Evolutionary conservation across 2,113 vertebrate genomes (phyloP).

Genomic region (Phrynosoma platyrhinos): DNA sequence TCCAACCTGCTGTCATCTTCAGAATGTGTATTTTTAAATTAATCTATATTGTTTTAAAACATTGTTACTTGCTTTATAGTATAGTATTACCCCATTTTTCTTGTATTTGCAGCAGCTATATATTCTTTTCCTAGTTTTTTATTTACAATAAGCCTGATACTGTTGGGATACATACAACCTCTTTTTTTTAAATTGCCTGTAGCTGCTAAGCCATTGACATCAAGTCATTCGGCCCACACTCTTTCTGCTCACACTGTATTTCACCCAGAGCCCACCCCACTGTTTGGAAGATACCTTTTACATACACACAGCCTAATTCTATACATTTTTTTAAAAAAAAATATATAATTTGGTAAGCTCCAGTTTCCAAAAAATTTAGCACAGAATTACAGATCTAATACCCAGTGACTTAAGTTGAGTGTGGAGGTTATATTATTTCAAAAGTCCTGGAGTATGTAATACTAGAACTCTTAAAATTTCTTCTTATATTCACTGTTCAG

Average conservation of each 20-base stretch:
- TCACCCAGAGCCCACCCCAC: not conserved
- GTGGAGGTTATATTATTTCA: not conserved
- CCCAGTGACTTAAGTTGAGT: fast-evolving
- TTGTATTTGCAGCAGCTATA: too few relatives aligned
- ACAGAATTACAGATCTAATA: not conserved
- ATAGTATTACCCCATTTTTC: too few relatives aligned
- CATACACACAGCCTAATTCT: not conserved
- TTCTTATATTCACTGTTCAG: constrained; percentile 5
- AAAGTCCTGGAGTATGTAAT: not conserved
- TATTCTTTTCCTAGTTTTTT: too few relatives aligned
- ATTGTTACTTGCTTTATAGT: too few relatives aligned
- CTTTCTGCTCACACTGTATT: not conserved
- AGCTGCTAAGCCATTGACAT: not conserved
- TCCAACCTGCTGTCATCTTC: too few relatives aligned
- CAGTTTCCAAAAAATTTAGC: not conserved
- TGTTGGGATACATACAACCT: not conserved
- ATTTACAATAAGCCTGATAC: not conserved
- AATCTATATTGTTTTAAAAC: too few relatives aligned
- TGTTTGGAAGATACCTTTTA: not conserved
- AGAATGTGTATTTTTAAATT: too few relatives aligned
- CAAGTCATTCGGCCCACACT: not conserved
- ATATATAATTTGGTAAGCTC: not conserved
- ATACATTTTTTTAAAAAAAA: too few relatives aligned
- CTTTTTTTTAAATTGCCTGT: not conserved
- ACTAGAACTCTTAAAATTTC: constrained; percentile 10